phyloP scores from a whole-genome alignment of 2,888 invertebrate genomes.

The Leptinotarsa rubiginosa region DNA sequence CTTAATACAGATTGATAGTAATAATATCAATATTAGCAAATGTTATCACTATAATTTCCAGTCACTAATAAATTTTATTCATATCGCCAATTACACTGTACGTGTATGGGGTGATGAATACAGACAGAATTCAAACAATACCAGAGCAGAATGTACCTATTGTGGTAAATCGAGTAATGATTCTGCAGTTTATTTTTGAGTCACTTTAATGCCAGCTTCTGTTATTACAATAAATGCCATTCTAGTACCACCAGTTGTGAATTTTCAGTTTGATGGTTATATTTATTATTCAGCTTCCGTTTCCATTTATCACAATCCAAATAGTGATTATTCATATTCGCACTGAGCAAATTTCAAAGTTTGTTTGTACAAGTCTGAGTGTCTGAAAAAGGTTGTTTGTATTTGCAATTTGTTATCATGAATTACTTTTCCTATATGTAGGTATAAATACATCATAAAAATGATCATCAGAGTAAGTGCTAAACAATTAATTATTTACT shows the following conservation, averaged over 20 bases:
- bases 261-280: constrained; percentile 7
- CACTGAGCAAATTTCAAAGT: background rate
- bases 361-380: background rate
- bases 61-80: too few species aligned
- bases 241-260: constrained; percentile 1
- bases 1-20: too few species aligned
- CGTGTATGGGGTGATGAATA: too few species aligned
- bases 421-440: background rate
- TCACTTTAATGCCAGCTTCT: background rate
- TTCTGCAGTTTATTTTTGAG: constrained; percentile 1
- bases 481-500: too few species aligned
- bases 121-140: too few species aligned
- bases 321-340: constrained; percentile 11
- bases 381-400: background rate
- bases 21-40: too few species aligned
- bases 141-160: background rate
- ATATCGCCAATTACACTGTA: too few species aligned
- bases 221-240: background rate
- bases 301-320: constrained; percentile 8
- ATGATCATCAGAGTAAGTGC: background rate
- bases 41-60: too few species aligned
- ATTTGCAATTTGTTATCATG: background rate
- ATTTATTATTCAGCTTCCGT: constrained; percentile 1
- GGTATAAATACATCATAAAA: background rate
- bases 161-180: background rate